These are phyloP conservation scores for Operophtera brumata DNA, from an alignment of 2,888 invertebrate species.

Conservation along the genomic window DNA sequence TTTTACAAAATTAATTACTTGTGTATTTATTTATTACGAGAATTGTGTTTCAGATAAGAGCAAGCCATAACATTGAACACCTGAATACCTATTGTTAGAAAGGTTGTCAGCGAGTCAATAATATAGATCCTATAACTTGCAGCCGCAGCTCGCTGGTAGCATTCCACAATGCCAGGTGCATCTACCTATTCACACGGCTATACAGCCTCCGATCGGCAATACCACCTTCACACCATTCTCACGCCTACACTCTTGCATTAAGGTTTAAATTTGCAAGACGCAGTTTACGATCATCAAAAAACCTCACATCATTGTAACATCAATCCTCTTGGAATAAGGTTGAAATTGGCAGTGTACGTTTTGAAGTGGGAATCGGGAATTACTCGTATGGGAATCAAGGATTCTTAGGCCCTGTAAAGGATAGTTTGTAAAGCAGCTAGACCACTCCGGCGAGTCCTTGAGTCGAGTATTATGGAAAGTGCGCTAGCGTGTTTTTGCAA, in stretches of 20 bases:
- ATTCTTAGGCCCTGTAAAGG: slow-evolving; percentile 16
- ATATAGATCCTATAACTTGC: slow-evolving; percentile 26
- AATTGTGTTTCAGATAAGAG: too few relatives aligned
- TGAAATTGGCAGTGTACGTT: background rate
- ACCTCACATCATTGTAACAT: background rate
- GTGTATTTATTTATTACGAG: too few relatives aligned
- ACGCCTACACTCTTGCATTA: background rate
- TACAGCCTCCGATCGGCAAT: slow-evolving; percentile 30
- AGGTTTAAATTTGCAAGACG: background rate
- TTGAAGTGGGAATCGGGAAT: background rate
- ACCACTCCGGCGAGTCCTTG: slow-evolving; percentile 10
- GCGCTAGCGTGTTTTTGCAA: slow-evolving; percentile 6
- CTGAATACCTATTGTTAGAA: too few relatives aligned
- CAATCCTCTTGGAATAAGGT: slow-evolving; percentile 5
- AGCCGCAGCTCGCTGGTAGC: slow-evolving; percentile 39
- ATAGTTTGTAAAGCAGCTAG: slow-evolving; percentile 13
- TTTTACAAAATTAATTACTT: too few relatives aligned
- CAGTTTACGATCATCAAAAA: background rate
- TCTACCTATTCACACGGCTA: slow-evolving; percentile 50
- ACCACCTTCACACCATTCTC: background rate
- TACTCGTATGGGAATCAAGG: slow-evolving; percentile 21
- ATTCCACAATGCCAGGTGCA: slow-evolving; percentile 67
- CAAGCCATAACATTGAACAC: too few relatives aligned
- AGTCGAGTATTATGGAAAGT: slow-evolving; percentile 6
- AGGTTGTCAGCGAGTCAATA: too few relatives aligned